Percentiles rank a stretch among this genome's conserved stretches.
Conservation (phyloP, 2,888 invertebrate species). For the Cheiracanthium punctorium region DNA sequence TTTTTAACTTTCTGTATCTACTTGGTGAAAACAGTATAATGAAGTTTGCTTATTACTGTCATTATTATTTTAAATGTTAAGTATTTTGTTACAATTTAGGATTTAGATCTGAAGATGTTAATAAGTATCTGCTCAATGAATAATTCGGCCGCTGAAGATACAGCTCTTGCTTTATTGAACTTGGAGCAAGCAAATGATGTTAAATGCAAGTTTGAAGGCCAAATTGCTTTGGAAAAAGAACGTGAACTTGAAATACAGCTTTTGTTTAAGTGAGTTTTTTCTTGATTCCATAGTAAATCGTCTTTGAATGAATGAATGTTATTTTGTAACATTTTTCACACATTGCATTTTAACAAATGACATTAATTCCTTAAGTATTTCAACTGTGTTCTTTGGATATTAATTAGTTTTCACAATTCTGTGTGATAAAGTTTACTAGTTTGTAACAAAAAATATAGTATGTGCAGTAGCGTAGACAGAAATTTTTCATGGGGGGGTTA, state of each 20-base stretch:
- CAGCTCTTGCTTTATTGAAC: conserved; percentile 30
- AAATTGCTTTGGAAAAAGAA: conserved; percentile 45
- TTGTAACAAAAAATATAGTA: too few species aligned
- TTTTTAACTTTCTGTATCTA: not conserved
- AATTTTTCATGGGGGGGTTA: too few species aligned
- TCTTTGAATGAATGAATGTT: too few species aligned
- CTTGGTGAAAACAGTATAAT: not conserved
- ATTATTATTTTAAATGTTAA: not conserved
- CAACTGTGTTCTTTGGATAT: too few species aligned
- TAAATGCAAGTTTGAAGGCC: conserved; percentile 42
- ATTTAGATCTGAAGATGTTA: conserved; percentile 45
- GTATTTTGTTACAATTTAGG: conserved; percentile 9
- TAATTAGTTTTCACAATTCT: too few species aligned
- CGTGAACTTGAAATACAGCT: conserved; percentile 50
- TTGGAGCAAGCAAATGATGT: conserved; percentile 27
- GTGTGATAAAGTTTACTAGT: too few species aligned
- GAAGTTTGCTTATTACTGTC: not conserved
- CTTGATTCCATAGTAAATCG: too few species aligned
- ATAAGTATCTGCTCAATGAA: conserved; percentile 21
- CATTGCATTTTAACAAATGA: too few species aligned
- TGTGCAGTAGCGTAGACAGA: too few species aligned
- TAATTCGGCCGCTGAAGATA: conserved; percentile 30
- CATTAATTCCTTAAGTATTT: too few species aligned
- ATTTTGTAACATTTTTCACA: too few species aligned
- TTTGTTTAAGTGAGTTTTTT: conserved; percentile 42